Base-by-base conservation (phyloP, 1,140 invertebrate species). In the Neuroterus valhalla region DNA sequence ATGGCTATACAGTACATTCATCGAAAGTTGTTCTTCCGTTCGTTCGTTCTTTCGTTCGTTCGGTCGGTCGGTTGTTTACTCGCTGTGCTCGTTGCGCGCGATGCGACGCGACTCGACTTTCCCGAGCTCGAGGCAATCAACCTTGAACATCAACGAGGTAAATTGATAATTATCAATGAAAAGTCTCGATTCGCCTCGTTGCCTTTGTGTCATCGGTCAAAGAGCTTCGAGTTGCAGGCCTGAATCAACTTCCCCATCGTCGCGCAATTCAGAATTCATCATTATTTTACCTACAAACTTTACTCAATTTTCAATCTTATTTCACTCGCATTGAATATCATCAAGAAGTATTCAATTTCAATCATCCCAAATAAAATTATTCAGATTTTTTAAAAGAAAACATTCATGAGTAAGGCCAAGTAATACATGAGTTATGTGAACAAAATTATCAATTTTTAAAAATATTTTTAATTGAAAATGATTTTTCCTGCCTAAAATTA, bases 91-190 rank as follows among this genome's bases (percentile, higher is more conserved):
- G 26, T 71, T 66, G 68, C 42, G 70, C 42, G 43, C 68, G 72
- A n/a, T n/a, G n/a, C n/a, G n/a, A n/a, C 66, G 66, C 26, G 66
- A n/a, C n/a, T n/a, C 46, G 44, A 71, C 74, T 81, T 81, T 81
- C 77, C 72, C 76, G 67, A 45, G 78, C 55, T 50, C 46, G 68
- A 69, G 66, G 67, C 67, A 69, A 44, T 26, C 66, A 78, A 70
- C 71, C 80, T 80, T 76, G 78, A 82, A 77, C 73, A 52, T 66
- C 81, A 81, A 85, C 70, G 71, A 81, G 73, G 81, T 87, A 85
- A 85, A 87, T 86, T 85, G 83, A 84, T 81, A 84, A 87, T 87
- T 86, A 82, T 85, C 84, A 87, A 85, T 85, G 83, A 86, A 85
- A 85, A 86, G 83, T 86, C 76, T 81, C 82, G 78, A 81, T 84